Conservation (phyloP, 2,797 vertebrate species). For the Pseudomugil tenellus region DNA sequence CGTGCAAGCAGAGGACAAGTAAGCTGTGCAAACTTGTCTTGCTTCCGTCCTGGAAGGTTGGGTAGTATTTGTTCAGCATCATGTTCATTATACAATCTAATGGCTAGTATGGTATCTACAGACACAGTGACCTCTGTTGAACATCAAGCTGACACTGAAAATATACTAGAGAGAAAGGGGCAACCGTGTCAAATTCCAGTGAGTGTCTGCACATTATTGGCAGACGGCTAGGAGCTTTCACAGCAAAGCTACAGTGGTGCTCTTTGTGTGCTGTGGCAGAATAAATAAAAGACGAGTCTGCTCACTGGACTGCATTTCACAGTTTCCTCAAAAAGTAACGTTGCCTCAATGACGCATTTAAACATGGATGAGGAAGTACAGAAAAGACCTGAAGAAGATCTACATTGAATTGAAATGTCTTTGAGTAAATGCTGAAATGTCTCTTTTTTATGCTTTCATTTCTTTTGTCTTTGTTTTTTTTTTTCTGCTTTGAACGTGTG, state of each 20-base stretch:
- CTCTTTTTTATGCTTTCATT: constrained; percentile 34
- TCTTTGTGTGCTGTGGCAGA: constrained; percentile 48
- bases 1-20: constrained; percentile 73
- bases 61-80: constrained; percentile 68
- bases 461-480: not conserved
- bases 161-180: constrained; percentile 56
- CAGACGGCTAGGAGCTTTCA: constrained; percentile 42
- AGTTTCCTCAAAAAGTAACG: constrained; percentile 44
- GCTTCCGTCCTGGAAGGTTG: constrained; percentile 45
- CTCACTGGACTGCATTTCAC: constrained; percentile 50
- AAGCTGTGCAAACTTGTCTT: constrained; percentile 71
- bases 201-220: constrained; percentile 36
- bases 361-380: constrained; percentile 40
- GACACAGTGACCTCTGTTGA: constrained; percentile 72
- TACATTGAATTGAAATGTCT: constrained; percentile 24
- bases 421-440: constrained; percentile 37
- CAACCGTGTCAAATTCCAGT: constrained; percentile 64
- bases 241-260: constrained; percentile 40
- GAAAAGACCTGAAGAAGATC: constrained; percentile 4
- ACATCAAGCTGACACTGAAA: constrained; percentile 70
- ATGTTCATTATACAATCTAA: constrained; percentile 75
- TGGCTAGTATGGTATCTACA: constrained; percentile 68
- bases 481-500: constrained; percentile 33
- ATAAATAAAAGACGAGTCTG: constrained; percentile 58
- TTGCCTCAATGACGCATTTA: constrained; percentile 35